phyloP scores from a whole-genome alignment of 2,888 invertebrate species.

The Morpho achilles region DNA sequence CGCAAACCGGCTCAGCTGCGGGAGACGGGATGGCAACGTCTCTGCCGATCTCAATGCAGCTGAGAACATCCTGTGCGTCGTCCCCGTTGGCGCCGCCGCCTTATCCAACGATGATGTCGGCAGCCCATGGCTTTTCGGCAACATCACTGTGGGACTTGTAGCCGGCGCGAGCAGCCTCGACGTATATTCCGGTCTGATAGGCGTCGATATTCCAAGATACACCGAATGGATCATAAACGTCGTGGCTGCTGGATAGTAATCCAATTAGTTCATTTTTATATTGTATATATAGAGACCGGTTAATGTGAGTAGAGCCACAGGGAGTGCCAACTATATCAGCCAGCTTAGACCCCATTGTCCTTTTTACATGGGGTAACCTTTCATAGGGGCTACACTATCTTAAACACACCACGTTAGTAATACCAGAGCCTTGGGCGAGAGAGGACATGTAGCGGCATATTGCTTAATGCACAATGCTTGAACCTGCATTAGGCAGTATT shows the following conservation, averaged over 20 bases:
- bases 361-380: too few species aligned
- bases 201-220: constrained; percentile 27
- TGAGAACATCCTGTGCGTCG: constrained; percentile 51
- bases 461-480: too few species aligned
- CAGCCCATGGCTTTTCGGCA: constrained; percentile 30
- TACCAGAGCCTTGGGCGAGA: too few species aligned
- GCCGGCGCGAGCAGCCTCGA: constrained; percentile 58
- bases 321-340: too few species aligned
- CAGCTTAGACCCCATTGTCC: too few species aligned
- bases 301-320: too few species aligned
- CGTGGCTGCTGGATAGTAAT: neutral
- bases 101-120: constrained; percentile 41
- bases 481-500: too few species aligned
- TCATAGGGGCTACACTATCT: too few species aligned
- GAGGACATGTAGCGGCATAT: too few species aligned
- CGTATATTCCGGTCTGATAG: constrained; percentile 28
- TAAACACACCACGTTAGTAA: too few species aligned
- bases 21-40: constrained; percentile 1
- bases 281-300: too few species aligned
- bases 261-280: neutral
- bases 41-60: constrained; percentile 36
- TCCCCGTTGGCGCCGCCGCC: constrained; percentile 34
- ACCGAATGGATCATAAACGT: constrained; percentile 22
- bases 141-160: constrained; percentile 50
- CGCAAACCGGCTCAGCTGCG: neutral